Evolutionary conservation across 1,140 invertebrate genomes (phyloP), one percentile per base, ranked within the genome.

Genomic region (Cotesia vestalis): DNA sequence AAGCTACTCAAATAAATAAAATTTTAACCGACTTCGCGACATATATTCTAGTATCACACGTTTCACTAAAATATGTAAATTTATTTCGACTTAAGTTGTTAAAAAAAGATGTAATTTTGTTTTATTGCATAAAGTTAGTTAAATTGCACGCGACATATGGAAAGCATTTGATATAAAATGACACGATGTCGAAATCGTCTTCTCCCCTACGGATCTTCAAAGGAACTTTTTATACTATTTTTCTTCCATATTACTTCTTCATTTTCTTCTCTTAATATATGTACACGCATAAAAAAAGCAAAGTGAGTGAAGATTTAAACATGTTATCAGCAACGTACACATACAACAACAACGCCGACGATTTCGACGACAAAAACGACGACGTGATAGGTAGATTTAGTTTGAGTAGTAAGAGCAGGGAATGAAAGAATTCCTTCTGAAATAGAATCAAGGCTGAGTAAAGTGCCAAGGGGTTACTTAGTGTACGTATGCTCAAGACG

Each of bases 371-470:
- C 40, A 11, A 46, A 46, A 46, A 53, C 27, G 52, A 46, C 60
- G 14, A 36, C 36, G 38, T 36, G 40, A 27, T 27, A 46, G n/a
- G 70, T 55, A n/a, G 17, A 63, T 12, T 62, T 4, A 27, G 27
- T 27, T 27, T 27, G 27, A 27, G 27, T 27, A 27, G 27, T 27
- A 27, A 27, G 27, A 27, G 27, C 27, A 62, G 62, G 57, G 61
- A 36, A 46, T 20, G 72, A 35, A 73, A 73, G 72, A 69, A 73
- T 73, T 66, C 35, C 62, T 70, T 73, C 61, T 17, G 46, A 70
- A 73, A 73, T 73, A 73, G 67, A 73, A 73, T 70, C 66, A 73
- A 73, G 72, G 67, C 66, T 70, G 46, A 40, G 60, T 36, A 61
- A 36, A 64, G 40, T 14, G 52, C 36, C 53, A 38, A 52, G 38